Percentiles rank a stretch among this genome's conserved stretches.
These are phyloP conservation scores for Ciconia stormi DNA, from an alignment of 2,113 vertebrate species.

Conservation along the genomic window DNA sequence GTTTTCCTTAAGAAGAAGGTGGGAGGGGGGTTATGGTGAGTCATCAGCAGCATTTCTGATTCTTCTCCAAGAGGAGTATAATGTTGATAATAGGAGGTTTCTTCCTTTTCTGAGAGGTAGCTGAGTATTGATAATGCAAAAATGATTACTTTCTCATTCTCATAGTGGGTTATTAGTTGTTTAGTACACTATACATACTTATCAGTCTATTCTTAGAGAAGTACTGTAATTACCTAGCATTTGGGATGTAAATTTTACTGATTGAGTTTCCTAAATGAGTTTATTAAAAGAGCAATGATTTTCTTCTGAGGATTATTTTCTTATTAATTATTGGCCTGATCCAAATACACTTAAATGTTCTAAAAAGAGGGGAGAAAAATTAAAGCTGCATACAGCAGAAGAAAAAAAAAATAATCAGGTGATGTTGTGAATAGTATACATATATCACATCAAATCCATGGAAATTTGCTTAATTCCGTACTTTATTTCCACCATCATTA, in stretches of 20 bases:
- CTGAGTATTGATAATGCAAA: not conserved
- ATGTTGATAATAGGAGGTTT: not conserved
- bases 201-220: slow-evolving; percentile 34
- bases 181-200: slow-evolving; percentile 11
- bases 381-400: not conserved
- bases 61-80: not conserved
- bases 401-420: not conserved
- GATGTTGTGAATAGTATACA: not conserved
- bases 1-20: not conserved
- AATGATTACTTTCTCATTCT: not conserved
- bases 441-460: not conserved
- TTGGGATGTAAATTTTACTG: slow-evolving; percentile 50
- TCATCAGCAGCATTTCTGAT: not conserved
- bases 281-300: slow-evolving; percentile 34
- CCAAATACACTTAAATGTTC: not conserved
- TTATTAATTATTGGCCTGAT: slow-evolving; percentile 41
- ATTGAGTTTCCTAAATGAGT: slow-evolving; percentile 58
- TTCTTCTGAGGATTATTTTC: slow-evolving; percentile 29
- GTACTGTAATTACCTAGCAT: slow-evolving; percentile 37
- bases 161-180: not conserved
- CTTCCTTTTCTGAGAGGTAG: not conserved
- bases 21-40: not conserved
- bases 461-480: not conserved
- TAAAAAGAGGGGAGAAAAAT: slow-evolving; percentile 7
- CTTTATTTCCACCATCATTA: not conserved